phyloP scores from a whole-genome alignment of 30 jellyfish, hydroid and myxozoan species.

The Rhopilema esculentum region DNA sequence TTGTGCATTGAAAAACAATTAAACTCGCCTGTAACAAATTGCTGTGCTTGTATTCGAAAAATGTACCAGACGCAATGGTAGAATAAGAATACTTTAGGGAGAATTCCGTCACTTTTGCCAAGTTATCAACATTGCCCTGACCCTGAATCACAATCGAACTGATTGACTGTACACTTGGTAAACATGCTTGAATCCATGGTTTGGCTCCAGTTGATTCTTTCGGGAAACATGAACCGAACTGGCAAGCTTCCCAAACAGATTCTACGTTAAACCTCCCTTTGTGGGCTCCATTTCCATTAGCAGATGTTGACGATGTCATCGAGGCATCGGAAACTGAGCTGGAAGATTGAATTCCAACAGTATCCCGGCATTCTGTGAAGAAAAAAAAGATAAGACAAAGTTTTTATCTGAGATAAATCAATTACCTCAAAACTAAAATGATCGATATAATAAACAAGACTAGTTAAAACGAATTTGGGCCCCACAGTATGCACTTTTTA shows the following conservation, averaged over 20 bases:
- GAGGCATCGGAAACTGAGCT: conserved; percentile 6
- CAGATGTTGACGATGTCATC: conserved; percentile 48
- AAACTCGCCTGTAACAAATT: conserved; percentile 36
- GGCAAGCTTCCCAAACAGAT: conserved; percentile 59
- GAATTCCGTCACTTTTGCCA: conserved; percentile 52
- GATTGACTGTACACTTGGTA: conserved; percentile 1
- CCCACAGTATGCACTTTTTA: too few species aligned
- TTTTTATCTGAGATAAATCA: neutral
- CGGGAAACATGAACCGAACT: conserved; percentile 48
- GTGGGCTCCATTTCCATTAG: conserved; percentile 32
- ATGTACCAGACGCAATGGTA: neutral
- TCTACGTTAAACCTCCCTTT: conserved; percentile 38
- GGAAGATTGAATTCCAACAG: conserved; percentile 48
- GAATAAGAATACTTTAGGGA: conserved; percentile 28
- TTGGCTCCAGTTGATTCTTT: conserved; percentile 40
- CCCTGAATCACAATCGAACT: conserved; percentile 64
- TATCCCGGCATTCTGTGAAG: conserved; percentile 39
- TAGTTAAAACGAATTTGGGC: too few species aligned
- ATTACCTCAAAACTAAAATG: neutral
- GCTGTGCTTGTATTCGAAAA: conserved; percentile 19
- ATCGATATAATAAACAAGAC: too few species aligned
- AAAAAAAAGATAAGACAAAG: neutral
- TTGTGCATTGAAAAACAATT: neutral
- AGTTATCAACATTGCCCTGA: conserved; percentile 29
- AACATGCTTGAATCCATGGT: conserved; percentile 74